phyloP scores from a whole-genome alignment of 2,797 vertebrate species.

The Austrolebias charrua region DNA sequence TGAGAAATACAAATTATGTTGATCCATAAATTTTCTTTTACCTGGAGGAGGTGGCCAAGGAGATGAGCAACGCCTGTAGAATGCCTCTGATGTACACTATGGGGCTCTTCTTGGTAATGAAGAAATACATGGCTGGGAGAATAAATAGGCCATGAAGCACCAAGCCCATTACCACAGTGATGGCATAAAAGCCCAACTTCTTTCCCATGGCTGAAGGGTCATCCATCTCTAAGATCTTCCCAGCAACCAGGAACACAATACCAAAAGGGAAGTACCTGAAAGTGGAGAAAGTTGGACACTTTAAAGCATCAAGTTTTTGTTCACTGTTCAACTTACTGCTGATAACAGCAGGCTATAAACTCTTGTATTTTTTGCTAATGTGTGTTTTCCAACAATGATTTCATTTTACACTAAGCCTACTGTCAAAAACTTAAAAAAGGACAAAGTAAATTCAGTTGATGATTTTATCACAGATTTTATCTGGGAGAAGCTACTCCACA shows the following conservation, averaged over 20 bases:
- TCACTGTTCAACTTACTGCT: too few relatives aligned
- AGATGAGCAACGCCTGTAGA: conserved; percentile 95
- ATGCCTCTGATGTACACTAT: conserved; percentile 96
- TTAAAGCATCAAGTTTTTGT: background rate
- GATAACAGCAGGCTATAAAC: too few relatives aligned
- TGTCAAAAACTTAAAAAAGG: too few relatives aligned
- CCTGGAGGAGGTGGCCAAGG: conserved; percentile 97
- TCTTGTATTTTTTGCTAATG: too few relatives aligned
- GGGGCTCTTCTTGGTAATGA: conserved; percentile 97
- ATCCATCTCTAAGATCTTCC: conserved; percentile 98
- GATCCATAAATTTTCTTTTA: conserved; percentile 44
- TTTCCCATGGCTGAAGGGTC: conserved; percentile 94
- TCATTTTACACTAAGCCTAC: too few relatives aligned
- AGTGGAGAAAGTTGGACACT: background rate
- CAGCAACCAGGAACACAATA: conserved; percentile 97
- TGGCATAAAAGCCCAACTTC: conserved; percentile 94
- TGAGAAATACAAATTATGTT: background rate
- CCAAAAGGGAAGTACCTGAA: conserved; percentile 98
- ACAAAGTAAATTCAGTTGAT: too few relatives aligned
- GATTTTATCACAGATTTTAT: too few relatives aligned
- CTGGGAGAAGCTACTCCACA: too few relatives aligned
- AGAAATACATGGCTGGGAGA: conserved; percentile 94
- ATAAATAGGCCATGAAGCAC: conserved; percentile 94
- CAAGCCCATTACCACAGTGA: conserved; percentile 93
- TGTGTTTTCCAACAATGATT: too few relatives aligned